Evolutionary conservation across 2,797 vertebrate genomes (phyloP).

Genomic region (Odontamblyopus rebecca): DNA sequence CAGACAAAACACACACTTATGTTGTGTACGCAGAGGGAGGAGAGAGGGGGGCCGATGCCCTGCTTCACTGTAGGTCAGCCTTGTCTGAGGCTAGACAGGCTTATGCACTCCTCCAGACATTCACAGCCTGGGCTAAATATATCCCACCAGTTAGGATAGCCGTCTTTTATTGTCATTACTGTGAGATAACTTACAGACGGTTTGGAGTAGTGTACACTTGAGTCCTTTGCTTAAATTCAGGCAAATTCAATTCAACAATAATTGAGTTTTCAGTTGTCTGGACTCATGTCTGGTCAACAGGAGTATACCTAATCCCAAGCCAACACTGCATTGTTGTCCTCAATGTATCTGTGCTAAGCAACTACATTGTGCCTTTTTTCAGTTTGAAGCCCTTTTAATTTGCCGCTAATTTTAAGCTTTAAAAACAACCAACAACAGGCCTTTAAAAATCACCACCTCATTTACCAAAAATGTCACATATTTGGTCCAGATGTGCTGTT

Average conservation of each 20-base stretch:
- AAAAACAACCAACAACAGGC: conserved; percentile 56
- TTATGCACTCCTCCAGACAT: conserved; percentile 61
- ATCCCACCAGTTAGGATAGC: conserved; percentile 31
- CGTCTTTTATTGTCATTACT: conserved; percentile 21
- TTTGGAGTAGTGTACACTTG: not conserved
- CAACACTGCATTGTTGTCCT: not conserved
- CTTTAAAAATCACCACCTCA: conserved; percentile 31
- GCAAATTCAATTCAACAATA: conserved; percentile 15
- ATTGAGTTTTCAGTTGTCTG: conserved; percentile 17
- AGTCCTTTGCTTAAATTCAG: not conserved
- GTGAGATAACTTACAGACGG: not conserved
- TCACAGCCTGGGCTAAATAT: conserved; percentile 53
- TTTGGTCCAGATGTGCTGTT: conserved; percentile 65
- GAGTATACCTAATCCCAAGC: not conserved
- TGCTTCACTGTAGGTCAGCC: conserved; percentile 70
- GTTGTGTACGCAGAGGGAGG: conserved; percentile 51
- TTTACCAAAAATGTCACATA: conserved; percentile 45
- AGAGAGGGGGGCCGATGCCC: conserved; percentile 45
- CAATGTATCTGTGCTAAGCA: conserved; percentile 2
- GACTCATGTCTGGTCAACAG: not conserved
- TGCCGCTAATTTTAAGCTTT: conserved; percentile 51
- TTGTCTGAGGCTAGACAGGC: conserved; percentile 58
- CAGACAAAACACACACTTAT: conserved; percentile 93
- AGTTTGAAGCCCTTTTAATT: conserved; percentile 22
- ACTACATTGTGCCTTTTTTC: conserved; percentile 21